These are phyloP conservation scores for Zaprionus obscuricornis DNA, from an alignment of 2,888 invertebrate genomes.

Conservation along the genomic window DNA sequence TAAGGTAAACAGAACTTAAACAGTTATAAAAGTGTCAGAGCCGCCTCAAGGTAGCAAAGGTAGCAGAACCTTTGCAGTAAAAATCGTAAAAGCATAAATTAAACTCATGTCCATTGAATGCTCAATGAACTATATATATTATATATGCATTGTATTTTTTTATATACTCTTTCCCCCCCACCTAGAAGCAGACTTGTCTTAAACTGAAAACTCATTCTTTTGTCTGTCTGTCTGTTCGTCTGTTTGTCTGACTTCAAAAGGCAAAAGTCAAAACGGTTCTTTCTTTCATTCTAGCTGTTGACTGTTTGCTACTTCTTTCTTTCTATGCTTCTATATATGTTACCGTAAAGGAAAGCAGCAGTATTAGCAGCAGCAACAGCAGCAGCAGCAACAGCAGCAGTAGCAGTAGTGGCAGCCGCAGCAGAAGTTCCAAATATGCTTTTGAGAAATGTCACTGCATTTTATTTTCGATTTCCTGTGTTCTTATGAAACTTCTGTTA, in stretches of 20 bases:
- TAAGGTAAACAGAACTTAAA: conserved; percentile 37
- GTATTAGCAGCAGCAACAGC: too few relatives aligned
- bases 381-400: too few relatives aligned
- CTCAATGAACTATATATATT: conserved; percentile 57
- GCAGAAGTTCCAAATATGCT: too few relatives aligned
- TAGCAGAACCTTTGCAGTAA: conserved; percentile 27
- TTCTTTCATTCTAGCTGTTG: conserved; percentile 22
- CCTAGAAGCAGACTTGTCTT: too few relatives aligned
- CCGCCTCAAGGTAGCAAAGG: conserved; percentile 41
- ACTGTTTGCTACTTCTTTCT: conserved; percentile 21
- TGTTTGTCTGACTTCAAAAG: too few relatives aligned
- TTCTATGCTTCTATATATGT: too few relatives aligned
- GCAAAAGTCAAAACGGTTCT: conserved; percentile 43
- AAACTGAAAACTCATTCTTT: too few relatives aligned
- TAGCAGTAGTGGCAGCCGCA: too few relatives aligned
- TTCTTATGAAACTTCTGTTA: background rate
- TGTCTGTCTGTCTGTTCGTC: too few relatives aligned
- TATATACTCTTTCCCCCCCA: too few relatives aligned
- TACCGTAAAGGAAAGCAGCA: too few relatives aligned
- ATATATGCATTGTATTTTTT: too few relatives aligned
- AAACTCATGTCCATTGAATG: conserved; percentile 44
- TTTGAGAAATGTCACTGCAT: conserved; percentile 31
- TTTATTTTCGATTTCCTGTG: conserved; percentile 69
- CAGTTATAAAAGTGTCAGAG: conserved; percentile 34
- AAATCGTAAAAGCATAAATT: conserved; percentile 67